These are phyloP conservation scores for Corythornis madagascariensis DNA, from an alignment of 2,113 vertebrate species.

Conservation along the genomic window DNA sequence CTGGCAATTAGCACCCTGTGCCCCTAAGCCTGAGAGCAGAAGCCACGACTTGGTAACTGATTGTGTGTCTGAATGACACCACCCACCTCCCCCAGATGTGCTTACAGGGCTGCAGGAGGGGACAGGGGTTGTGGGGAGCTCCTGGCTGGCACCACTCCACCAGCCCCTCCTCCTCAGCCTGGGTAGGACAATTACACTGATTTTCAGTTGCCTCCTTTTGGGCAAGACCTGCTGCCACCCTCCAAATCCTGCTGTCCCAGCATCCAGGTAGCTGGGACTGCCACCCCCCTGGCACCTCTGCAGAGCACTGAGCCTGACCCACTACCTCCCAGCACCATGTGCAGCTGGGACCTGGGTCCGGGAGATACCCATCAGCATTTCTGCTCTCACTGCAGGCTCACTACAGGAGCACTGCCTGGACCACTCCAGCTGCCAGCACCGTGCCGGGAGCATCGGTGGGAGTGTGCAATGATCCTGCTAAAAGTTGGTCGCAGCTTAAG, in stretches of 20 bases:
- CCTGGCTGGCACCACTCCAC: background rate
- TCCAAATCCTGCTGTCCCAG: background rate
- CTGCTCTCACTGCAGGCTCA: background rate
- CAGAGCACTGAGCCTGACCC: background rate
- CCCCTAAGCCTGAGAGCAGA: background rate
- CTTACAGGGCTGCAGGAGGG: accelerated
- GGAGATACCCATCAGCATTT: background rate
- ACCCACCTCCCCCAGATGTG: accelerated
- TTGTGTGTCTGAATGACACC: background rate
- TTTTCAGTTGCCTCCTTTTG: accelerated
- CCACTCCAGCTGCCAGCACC: background rate
- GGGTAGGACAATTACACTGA: background rate
- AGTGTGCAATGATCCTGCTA: accelerated
- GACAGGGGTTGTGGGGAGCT: background rate
- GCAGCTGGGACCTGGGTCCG: too few relatives aligned
- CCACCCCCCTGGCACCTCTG: background rate
- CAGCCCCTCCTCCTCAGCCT: background rate
- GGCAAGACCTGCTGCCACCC: accelerated
- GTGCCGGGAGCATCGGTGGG: accelerated
- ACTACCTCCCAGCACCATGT: background rate
- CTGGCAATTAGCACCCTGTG: background rate
- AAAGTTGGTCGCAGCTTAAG: background rate
- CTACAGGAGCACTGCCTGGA: accelerated
- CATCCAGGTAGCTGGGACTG: accelerated
- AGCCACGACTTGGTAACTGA: background rate